Conservation (phyloP, 2,113 vertebrate genomes). For the Peromyscus leucopus region DNA sequence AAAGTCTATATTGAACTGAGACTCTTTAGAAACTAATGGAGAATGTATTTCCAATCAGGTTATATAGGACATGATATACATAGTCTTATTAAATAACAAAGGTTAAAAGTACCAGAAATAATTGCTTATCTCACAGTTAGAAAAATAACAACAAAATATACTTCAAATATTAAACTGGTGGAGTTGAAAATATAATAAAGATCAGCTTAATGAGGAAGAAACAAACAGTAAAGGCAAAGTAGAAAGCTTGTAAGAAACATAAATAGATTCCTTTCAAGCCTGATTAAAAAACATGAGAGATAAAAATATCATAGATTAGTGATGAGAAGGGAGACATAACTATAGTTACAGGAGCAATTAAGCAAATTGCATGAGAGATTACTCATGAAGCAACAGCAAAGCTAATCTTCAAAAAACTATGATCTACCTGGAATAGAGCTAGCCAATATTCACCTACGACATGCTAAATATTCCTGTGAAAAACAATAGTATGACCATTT, state of each 20-base stretch:
- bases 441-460: background rate
- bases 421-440: background rate
- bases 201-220: background rate
- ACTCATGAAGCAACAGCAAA: background rate
- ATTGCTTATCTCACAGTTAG: background rate
- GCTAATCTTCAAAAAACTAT: background rate
- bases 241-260: constrained; percentile 33
- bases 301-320: constrained; percentile 40
- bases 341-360: constrained; percentile 12
- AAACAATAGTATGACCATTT: background rate
- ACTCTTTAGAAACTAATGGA: background rate
- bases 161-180: background rate
- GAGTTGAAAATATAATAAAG: background rate
- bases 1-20: background rate
- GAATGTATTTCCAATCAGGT: background rate
- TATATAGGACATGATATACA: background rate
- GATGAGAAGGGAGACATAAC: background rate
- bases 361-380: background rate
- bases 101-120: background rate
- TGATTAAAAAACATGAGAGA: constrained; percentile 15
- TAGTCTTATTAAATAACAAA: constrained; percentile 1
- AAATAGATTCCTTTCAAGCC: constrained; percentile 19
- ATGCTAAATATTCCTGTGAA: background rate
- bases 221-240: background rate
- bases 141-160: background rate